Percentiles rank a stretch among this genome's conserved stretches.
These are phyloP conservation scores for Eudyptes chrysolophus DNA, from an alignment of 2,113 vertebrate genomes.

Conservation along the genomic window DNA sequence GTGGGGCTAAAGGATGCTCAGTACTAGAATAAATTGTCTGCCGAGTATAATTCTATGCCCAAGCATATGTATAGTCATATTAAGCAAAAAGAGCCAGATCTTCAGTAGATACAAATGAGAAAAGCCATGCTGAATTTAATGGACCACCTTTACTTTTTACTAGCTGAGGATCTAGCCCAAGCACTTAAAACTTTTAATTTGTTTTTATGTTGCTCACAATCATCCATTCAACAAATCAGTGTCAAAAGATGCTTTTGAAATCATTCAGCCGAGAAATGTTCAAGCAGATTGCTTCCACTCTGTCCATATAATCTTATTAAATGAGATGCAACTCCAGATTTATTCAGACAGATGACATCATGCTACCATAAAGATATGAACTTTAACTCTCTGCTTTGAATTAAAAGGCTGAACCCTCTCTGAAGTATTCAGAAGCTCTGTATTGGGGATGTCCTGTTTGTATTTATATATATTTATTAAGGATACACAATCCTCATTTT, in stretches of 20 bases:
- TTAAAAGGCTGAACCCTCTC: background rate
- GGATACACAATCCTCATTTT: background rate
- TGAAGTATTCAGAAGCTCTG: background rate
- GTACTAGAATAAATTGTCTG: background rate
- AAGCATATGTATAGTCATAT: background rate
- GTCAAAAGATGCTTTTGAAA: conserved; percentile 52
- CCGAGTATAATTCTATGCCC: background rate
- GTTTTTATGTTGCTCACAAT: conserved; percentile 34
- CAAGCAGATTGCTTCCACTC: conserved; percentile 40
- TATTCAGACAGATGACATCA: background rate
- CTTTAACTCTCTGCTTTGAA: background rate
- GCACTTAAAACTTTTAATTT: conserved; percentile 51
- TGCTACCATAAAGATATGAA: background rate
- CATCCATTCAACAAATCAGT: conserved; percentile 53
- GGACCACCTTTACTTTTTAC: background rate
- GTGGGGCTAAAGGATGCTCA: background rate
- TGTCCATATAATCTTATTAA: conserved; percentile 38
- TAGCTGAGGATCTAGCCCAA: background rate
- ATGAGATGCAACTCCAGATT: conserved; percentile 10
- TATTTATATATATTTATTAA: background rate
- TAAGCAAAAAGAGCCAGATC: background rate
- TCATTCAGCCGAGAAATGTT: conserved; percentile 45
- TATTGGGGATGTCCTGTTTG: background rate
- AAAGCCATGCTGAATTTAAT: background rate
- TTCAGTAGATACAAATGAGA: background rate